A percentile compares a stretch with the other conserved stretches of the same genome.
Evolutionary conservation across 2,797 vertebrate species (phyloP).

Genomic region (Siniperca obscura): DNA sequence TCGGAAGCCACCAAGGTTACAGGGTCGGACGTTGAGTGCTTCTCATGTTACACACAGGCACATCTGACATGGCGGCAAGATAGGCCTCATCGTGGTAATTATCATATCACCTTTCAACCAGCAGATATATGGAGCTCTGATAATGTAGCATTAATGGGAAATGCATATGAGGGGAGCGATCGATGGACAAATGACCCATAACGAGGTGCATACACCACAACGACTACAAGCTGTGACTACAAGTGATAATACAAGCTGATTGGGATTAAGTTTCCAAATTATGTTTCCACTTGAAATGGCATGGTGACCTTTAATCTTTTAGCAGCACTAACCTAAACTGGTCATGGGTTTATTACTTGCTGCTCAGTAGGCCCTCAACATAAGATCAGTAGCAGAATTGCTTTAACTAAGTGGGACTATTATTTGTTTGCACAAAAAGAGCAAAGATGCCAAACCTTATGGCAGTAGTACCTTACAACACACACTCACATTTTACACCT

Average conservation of each 20-base stretch:
- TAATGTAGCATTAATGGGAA: slow-evolving; percentile 83
- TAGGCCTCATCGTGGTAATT: slow-evolving; percentile 72
- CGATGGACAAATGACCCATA: slow-evolving; percentile 74
- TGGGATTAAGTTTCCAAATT: not conserved
- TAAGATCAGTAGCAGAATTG: not conserved
- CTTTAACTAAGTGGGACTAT: too few relatives aligned
- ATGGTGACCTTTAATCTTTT: not conserved
- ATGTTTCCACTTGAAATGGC: not conserved
- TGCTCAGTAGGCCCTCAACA: not conserved
- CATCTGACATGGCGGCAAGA: slow-evolving; percentile 51
- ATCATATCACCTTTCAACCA: slow-evolving; percentile 80
- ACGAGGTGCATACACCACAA: slow-evolving; percentile 48
- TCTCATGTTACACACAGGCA: slow-evolving; percentile 73
- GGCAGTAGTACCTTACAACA: too few relatives aligned
- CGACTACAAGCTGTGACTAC: not conserved
- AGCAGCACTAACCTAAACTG: not conserved
- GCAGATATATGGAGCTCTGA: slow-evolving; percentile 76
- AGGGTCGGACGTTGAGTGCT: slow-evolving; percentile 32
- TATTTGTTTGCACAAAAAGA: too few relatives aligned
- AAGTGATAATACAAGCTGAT: not conserved
- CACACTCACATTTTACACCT: not conserved
- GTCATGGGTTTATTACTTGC: not conserved
- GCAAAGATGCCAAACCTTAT: too few relatives aligned
- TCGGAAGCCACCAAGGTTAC: slow-evolving; percentile 77
- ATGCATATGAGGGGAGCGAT: slow-evolving; percentile 69